Evolutionary conservation across 2,888 invertebrate genomes (phyloP), one percentile per base, ranked within the genome.

Genomic region (Lissonota sp.): DNA sequence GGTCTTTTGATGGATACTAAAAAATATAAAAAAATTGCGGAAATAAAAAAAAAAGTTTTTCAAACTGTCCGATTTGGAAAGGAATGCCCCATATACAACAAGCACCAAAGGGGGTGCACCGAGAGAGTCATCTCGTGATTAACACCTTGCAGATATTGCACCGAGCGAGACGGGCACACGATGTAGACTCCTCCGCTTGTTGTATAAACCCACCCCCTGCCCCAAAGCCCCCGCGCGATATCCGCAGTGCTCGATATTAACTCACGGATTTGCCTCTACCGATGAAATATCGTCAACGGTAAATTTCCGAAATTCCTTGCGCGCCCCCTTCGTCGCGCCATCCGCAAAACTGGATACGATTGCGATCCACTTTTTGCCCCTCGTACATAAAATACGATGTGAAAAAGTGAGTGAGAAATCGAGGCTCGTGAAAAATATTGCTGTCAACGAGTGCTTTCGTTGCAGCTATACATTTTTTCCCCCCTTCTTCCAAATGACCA

Each of bases 111-210:
- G 14, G 51, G 53, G 37, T 76, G 62, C 76, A 64, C 71, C 77
- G 40, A 40, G 55, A 8, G 66, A 72, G 78, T 67, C 78, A 74
- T 79, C 79, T 76, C 79, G 83, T 88, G 88, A 90, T 89, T 89
- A 89, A 89, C 87, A 87, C 86, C 87, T 87, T 81, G 85, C 84
- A 87, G 86, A 86, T 87, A 88, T 88, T 88, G 85, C 84, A 80
- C 85, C 58, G 58, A 62, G 60, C 14, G 72, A 67, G 66, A 72
- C 58, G 53, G 49, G n/a, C 46, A 7, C 49, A n/a, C n/a, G 37
- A 14, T 44, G n/a, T n/a, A n/a, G n/a, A n/a, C n/a, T n/a, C n/a
- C n/a, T n/a, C n/a, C n/a, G n/a, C n/a, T n/a, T n/a, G n/a, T n/a
- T n/a, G n/a, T n/a, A n/a, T n/a, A n/a, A n/a, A n/a, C n/a, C n/a